Percentiles rank a stretch among this genome's conserved stretches.
phyloP scores from a whole-genome alignment of 2,113 vertebrate genomes.

The Platichthys stellatus region DNA sequence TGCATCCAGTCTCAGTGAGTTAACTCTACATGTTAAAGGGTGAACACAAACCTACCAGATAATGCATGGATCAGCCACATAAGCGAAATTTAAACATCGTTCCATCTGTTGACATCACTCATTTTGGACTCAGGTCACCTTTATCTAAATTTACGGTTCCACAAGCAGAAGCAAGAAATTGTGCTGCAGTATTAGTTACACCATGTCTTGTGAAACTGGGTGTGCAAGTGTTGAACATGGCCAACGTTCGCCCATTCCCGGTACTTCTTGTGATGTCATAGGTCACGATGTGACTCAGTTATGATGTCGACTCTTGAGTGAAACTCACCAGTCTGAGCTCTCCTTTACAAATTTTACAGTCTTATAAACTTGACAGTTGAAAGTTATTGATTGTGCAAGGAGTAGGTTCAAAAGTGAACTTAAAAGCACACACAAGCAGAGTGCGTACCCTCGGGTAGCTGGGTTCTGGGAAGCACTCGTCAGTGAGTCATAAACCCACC shows the following conservation, averaged over 20 bases:
- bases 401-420: slow-evolving; percentile 44
- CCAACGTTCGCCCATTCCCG: slow-evolving; percentile 26
- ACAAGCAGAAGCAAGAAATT: not conserved
- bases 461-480: slow-evolving; percentile 66
- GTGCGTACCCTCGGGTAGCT: slow-evolving; percentile 43
- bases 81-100: not conserved
- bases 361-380: slow-evolving; percentile 57
- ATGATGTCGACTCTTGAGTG: slow-evolving; percentile 19
- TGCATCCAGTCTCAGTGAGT: not conserved
- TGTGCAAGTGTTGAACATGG: slow-evolving; percentile 22
- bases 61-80: not conserved
- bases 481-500: slow-evolving; percentile 61
- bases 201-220: slow-evolving; percentile 18
- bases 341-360: slow-evolving; percentile 46
- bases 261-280: slow-evolving; percentile 50
- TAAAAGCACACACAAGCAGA: slow-evolving; percentile 54
- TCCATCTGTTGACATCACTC: not conserved
- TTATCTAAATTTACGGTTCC: not conserved
- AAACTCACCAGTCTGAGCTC: slow-evolving; percentile 36
- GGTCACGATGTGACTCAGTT: slow-evolving; percentile 49
- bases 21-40: not conserved
- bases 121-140: not conserved
- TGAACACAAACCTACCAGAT: not conserved
- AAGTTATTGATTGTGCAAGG: slow-evolving; percentile 52
- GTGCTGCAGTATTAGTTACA: not conserved